phyloP scores from a whole-genome alignment of 2,888 invertebrate genomes.

The Hypercompe scribonia region DNA sequence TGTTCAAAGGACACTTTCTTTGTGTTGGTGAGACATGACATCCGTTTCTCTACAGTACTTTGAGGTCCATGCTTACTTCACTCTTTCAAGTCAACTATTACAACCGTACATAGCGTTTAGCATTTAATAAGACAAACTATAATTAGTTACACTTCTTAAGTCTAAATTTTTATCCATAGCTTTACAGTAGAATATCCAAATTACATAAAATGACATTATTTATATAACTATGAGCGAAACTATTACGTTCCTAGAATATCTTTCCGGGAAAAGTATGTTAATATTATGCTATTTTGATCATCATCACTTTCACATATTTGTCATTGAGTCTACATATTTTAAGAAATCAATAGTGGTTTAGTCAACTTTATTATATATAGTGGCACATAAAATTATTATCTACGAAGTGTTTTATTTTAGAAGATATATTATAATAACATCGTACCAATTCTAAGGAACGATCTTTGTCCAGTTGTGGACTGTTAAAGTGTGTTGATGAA shows the following conservation, averaged over 20 bases:
- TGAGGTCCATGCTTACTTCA: neutral
- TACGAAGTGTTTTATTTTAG: too few species aligned
- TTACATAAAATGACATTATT: conserved; percentile 35
- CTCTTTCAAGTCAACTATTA: neutral
- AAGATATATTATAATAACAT: too few species aligned
- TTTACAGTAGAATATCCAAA: conserved; percentile 25
- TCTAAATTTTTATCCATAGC: conserved; percentile 12
- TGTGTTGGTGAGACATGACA: too few species aligned
- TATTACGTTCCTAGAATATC: conserved; percentile 36
- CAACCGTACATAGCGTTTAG: neutral
- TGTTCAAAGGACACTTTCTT: too few species aligned
- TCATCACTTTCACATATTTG: conserved; percentile 42
- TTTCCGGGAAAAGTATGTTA: conserved; percentile 35
- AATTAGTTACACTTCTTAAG: conserved; percentile 11
- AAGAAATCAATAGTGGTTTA: conserved; percentile 15
- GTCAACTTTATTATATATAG: conserved; percentile 13
- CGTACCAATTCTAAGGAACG: too few species aligned
- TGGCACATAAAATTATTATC: too few species aligned
- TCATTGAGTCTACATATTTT: conserved; percentile 9
- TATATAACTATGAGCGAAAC: conserved; percentile 29
- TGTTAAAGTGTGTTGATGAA: too few species aligned
- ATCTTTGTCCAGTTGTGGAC: too few species aligned
- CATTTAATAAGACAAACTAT: neutral
- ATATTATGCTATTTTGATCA: conserved; percentile 39
- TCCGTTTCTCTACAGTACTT: neutral